Evolutionary conservation across 1,140 invertebrate species (phyloP), one percentile per base, ranked within the genome.

Genomic region (Zophobas morio): DNA sequence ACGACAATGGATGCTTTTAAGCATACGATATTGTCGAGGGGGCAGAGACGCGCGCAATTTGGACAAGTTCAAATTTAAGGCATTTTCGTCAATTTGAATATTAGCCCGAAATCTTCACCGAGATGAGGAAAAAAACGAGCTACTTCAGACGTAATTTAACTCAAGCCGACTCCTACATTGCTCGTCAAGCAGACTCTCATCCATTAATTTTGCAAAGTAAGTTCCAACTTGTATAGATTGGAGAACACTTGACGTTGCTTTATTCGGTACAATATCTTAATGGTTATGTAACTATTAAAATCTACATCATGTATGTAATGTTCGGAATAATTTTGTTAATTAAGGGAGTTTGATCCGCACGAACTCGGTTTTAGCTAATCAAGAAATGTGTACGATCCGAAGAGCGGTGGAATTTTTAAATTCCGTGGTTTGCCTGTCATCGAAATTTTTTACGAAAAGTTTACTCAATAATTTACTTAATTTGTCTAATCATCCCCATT

Each of bases 121-220:
- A 39, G 36, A 60, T 60, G 33, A 8, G 34, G 36, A 36, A 66
- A 66, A 66, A 66, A 66, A 35, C 6, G 40, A 5, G 34, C 57
- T 63, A 63, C 57, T 63, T 63, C 35, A 63, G 57, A 63, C 36
- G 57, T 63, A 63, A 63, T 63, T 63, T 63, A 39, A 63, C 57
- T 63, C 60, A 39, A 66, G 8, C 2, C 32, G 60, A 40, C 60
- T 66, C 60, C 3, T 42, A 40, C 60, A 42, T 66, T 20, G 20
- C 60, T 66, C 37, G 36, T 40, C 60, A 42, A 66, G 60, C 32
- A 66, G 37, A 37, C 39, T 42, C 60, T 66, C 37, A 66, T 6
- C 60, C 60, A 66, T 66, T 66, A 66, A 66, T 66, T 66, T 66
- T 66, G 37, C 60, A 66, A 66, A 66, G 60, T 66, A 40, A 63